These are phyloP conservation scores for Bradypus variegatus DNA, from an alignment of 2,797 vertebrate species.

Conservation along the genomic window DNA sequence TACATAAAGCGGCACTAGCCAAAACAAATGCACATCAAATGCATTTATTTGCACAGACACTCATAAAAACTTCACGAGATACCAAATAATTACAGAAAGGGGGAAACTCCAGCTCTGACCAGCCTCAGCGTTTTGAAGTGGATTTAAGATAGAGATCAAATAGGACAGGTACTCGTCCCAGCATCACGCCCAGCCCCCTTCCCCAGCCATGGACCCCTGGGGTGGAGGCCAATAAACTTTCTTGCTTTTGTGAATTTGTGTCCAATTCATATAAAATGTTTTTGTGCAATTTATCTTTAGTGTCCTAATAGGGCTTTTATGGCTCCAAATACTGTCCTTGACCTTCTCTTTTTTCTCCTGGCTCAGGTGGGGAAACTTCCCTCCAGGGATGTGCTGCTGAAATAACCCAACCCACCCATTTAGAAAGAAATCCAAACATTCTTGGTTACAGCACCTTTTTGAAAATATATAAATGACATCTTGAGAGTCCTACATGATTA, in stretches of 20 bases:
- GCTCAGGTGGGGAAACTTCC: neutral
- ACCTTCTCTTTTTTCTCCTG: conserved; percentile 35
- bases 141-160: conserved; percentile 70
- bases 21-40: conserved; percentile 68
- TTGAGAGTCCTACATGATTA: neutral
- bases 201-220: conserved; percentile 36
- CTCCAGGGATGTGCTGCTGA: neutral
- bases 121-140: conserved; percentile 64
- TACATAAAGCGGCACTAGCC: conserved; percentile 46
- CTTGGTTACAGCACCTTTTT: conserved; percentile 9
- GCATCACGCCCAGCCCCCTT: conserved; percentile 50
- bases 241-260: conserved; percentile 58
- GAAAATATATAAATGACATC: neutral
- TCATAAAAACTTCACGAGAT: conserved; percentile 77
- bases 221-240: conserved; percentile 63
- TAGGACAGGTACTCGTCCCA: conserved; percentile 54
- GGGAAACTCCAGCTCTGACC: conserved; percentile 60
- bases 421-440: conserved; percentile 49
- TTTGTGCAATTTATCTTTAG: conserved; percentile 49
- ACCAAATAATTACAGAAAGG: conserved; percentile 73
- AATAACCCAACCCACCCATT: conserved; percentile 9
- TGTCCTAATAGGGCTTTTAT: conserved; percentile 50
- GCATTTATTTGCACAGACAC: conserved; percentile 72
- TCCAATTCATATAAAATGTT: conserved; percentile 66
- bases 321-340: conserved; percentile 26